These are phyloP conservation scores for Dolichotis patagonum DNA, from an alignment of 2,113 vertebrate genomes.

Conservation along the genomic window DNA sequence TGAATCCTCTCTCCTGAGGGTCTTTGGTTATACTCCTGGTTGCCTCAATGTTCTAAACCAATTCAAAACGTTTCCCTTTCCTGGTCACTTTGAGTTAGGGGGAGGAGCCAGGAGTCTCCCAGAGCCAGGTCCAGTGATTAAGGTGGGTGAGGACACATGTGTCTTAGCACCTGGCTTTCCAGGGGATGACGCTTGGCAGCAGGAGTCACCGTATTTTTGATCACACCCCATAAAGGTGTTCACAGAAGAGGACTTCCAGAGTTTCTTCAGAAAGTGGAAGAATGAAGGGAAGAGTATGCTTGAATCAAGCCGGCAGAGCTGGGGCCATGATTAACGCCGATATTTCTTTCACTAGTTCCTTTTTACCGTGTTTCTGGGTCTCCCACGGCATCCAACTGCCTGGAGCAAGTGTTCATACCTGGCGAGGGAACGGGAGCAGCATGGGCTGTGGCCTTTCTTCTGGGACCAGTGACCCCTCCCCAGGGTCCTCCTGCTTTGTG, in stretches of 20 bases:
- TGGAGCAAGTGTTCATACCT: not conserved
- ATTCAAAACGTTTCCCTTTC: not conserved
- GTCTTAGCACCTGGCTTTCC: not conserved
- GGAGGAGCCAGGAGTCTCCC: not conserved
- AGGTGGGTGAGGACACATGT: not conserved
- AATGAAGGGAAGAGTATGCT: not conserved
- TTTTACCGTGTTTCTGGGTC: not conserved
- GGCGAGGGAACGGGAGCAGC: not conserved
- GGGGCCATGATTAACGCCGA: too few species aligned
- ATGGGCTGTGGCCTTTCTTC: not conserved
- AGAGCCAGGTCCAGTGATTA: not conserved
- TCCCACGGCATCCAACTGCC: accelerated
- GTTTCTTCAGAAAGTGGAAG: not conserved
- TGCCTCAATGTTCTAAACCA: not conserved
- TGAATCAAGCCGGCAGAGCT: not conserved
- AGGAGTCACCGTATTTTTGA: not conserved
- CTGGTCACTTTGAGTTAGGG: not conserved
- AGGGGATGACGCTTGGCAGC: not conserved
- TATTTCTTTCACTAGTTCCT: not conserved
- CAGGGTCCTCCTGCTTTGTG: not conserved
- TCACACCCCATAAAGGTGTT: too few species aligned
- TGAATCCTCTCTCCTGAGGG: too few species aligned
- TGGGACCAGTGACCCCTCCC: not conserved
- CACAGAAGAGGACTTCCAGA: not conserved
- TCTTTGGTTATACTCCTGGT: not conserved